Evolutionary conservation across 2,113 vertebrate species (phyloP).

Genomic region (Phalacrocorax carbo): DNA sequence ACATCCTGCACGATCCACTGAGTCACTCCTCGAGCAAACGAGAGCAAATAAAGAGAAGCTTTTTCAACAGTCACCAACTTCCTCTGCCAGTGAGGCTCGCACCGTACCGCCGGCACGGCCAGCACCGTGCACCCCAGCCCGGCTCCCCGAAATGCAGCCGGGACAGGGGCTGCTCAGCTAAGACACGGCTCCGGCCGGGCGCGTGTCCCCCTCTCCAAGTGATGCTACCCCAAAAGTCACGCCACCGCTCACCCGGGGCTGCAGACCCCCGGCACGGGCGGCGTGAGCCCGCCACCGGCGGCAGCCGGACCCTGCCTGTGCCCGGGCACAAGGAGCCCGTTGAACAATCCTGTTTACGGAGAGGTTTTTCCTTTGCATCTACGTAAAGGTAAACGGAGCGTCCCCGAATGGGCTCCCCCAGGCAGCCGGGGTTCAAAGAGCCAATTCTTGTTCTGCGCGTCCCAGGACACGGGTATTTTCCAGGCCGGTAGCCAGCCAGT

Average conservation of each 20-base stretch:
- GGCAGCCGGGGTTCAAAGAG: constrained; percentile 2
- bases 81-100: neutral
- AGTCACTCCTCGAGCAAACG: neutral
- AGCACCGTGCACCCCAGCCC: neutral
- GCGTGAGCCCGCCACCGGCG: accelerated
- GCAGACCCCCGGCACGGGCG: accelerated
- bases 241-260: accelerated
- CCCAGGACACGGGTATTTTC: constrained; percentile 41
- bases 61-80: neutral
- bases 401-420: neutral
- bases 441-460: neutral
- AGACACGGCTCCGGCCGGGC: accelerated
- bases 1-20: constrained; percentile 45
- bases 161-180: neutral
- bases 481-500: constrained; percentile 35
- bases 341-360: neutral
- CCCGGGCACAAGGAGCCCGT: neutral
- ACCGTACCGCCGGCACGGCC: neutral
- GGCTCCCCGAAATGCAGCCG: neutral
- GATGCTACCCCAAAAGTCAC: neutral
- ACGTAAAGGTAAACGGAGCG: neutral
- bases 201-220: accelerated
- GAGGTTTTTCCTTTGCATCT: neutral
- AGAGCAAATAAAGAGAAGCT: neutral
- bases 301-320: neutral